Base-by-base conservation (phyloP, 1,140 invertebrate species). In the Epicauta chinensis region DNA sequence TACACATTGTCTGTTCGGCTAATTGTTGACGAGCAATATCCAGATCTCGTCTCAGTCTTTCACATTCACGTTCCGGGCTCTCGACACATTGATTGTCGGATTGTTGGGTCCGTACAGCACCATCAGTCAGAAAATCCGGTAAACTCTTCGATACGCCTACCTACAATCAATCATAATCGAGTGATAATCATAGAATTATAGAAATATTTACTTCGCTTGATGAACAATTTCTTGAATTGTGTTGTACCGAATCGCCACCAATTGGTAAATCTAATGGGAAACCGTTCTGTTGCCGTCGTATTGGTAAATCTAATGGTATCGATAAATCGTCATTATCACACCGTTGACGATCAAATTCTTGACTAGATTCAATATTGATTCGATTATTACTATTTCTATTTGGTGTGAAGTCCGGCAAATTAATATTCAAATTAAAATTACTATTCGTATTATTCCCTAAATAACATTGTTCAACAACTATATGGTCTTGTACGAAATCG, bases 81-180 rank as follows among this genome's bases (percentile, higher is more conserved):
- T 70, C 69, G 15, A 68, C 70, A 57, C 74, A 73, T 51, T 73
- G 50, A n/a, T 53, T 38, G 42, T 62, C 61, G 16, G 46, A 13
- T 41, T 59, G 54, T 49, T 67, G 67, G 16, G 67, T 66, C 17
- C 70, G 71, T 53, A 85, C 83, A 10, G 83, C 81, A 9, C 82
- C 82, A 34, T 87, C 84, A 11, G 81, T 83, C 29, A 87, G 72
- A 69, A 87, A 87, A 59, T 87, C 84, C 12, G 84, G 83, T 41
- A 86, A 71, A 65, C 81, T 80, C 67, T 83, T 81, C 6, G 77
- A 74, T n/a, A 75, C 69, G 37, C 66, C 74, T 11, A 70, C 43
- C 65, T 67, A 14, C 34, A 55, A 56, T n/a, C 13, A 12, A 40
- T 44, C 47, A 29, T 10, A 9, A 29, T n/a, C 30, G 12, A 23